These are phyloP conservation scores for Tigriopus japonicus DNA, from an alignment of 1,140 invertebrate genomes.

Conservation along the genomic window DNA sequence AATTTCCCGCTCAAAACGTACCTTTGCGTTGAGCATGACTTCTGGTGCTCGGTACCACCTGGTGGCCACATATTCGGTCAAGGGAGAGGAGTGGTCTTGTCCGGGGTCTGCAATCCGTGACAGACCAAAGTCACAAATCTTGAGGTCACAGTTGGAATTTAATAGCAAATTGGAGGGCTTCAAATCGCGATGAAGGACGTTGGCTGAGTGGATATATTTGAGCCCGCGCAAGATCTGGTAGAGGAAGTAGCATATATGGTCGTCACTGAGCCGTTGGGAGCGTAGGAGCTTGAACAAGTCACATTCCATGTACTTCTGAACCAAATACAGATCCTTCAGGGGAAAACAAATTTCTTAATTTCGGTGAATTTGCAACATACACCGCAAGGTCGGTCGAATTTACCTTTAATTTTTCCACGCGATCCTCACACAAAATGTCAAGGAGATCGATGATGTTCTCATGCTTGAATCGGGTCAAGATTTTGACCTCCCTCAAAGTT, in stretches of 20 bases:
- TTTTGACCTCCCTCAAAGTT: conserved; percentile 97
- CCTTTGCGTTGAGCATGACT: conserved; percentile 96
- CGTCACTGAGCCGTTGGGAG: conserved; percentile 93
- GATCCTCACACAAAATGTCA: not conserved
- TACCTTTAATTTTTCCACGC: not conserved
- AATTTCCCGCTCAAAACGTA: no score
- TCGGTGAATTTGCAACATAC: not conserved
- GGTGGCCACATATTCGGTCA: conserved; percentile 97
- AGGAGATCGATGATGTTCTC: conserved; percentile 77
- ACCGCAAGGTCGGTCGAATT: not conserved
- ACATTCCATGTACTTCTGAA: conserved; percentile 99
- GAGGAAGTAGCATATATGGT: conserved; percentile 99
- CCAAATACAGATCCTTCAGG: conserved; percentile 23
- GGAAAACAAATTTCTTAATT: not conserved
- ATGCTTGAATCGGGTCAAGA: conserved; percentile 96
- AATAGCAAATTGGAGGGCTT: conserved; percentile 96
- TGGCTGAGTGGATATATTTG: conserved; percentile 99
- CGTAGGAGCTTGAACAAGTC: conserved; percentile 98
- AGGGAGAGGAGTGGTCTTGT: conserved; percentile 95
- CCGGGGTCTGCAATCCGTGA: conserved; percentile 95
- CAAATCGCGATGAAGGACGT: conserved; percentile 92
- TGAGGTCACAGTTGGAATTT: conserved; percentile 98
- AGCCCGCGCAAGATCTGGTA: conserved; percentile 98
- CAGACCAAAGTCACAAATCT: conserved; percentile 96
- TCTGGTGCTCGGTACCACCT: conserved; percentile 95